Base-by-base conservation (phyloP, 2,797 vertebrate species). In the Podargus strigoides region DNA sequence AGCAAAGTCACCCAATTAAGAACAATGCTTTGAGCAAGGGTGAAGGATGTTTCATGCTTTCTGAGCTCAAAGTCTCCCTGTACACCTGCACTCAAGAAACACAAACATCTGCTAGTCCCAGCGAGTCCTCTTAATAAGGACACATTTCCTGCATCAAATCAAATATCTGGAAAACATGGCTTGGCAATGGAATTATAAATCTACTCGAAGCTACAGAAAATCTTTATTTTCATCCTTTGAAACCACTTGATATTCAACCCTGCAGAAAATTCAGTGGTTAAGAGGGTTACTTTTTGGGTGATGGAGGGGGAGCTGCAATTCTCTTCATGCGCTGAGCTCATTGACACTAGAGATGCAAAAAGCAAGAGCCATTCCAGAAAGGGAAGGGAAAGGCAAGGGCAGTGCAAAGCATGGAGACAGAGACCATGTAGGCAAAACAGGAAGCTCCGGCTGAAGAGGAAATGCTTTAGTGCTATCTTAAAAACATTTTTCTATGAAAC, bases 391-490 rank as follows among this genome's bases (percentile, higher is more conserved):
- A 88, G 85, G 62, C 94, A 79, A 18, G 52, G 63, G 76, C 73
- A 30, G 79, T n/a, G 70, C n/a, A 42, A 94, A 92, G 53, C 63
- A 8, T 16, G 56, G 92, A 82, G 63, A 30, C 4, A 1, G 49
- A 1, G 49, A 84, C 79, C 82, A 80, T 10, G 6, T 36, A 74
- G 87, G 91, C 86, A 93, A 96, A 96, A 95, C 95, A 97, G 98
- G 97, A 98, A 97, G 89, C 69, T 85, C 83, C 6, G 12, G 73
- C 55, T 50, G 32, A 77, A 77, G 87, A 89, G 47, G 81, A 96
- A 93, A 60, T 62, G 37, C 42, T 91, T 72, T 28, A 63, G 22
- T 47, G 52, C 44, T 50, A 9, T 55, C 78, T 78, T 74, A 20
- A 79, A 89, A 90, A 47, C 58, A 24, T 70, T 72, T 74, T 58